Evolutionary conservation across 2,113 vertebrate genomes (phyloP), one percentile per base, ranked within the genome.

Genomic region (Pterocles gutturalis): DNA sequence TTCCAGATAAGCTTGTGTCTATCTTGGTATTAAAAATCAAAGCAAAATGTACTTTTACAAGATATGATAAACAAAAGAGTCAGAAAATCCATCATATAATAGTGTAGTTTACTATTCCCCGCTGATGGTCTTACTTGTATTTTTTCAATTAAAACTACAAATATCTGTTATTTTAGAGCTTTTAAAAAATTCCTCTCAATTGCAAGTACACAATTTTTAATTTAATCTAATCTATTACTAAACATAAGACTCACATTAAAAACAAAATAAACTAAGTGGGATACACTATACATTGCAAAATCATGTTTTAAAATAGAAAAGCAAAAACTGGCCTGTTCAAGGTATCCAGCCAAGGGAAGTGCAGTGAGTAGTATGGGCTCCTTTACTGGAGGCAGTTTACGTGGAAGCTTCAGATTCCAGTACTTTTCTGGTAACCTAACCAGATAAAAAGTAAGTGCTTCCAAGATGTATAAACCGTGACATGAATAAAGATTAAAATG

Each of bases 331-430:
- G 54, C 97, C 97, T 99, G 99, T 97, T 99, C 99, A 94, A 99
- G 97, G 96, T 99, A 99, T 95, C 99, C 99, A 93, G 98, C 81
- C 48, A 98, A 97, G 84, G 99, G 99, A 84, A 99, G 99, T 55
- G 98, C 98, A 31, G 98, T 99, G 86, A 99, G 98, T 26, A 89
- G 41, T n/a, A 99, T 69, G 31, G 99, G 98, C 28, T 99, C 98
- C 95, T 98, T 98, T 80, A 98, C 76, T 11, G 99, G 99, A 77
- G 99, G 99, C 48, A 99, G 98, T 98, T 99, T 99, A 78, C 36
- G 25, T 25, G 99, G 99, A 84, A 99, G 98, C 90, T 97, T 99
- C 94, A 99, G 98, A 85, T 99, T 94, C 97, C 98, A 99, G 83
- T 99, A 99, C 64, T 96, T 98, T 94, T 98, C 97, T 93, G 99